Conservation (phyloP, 2,113 vertebrate genomes). For the Tupaia tana region DNA sequence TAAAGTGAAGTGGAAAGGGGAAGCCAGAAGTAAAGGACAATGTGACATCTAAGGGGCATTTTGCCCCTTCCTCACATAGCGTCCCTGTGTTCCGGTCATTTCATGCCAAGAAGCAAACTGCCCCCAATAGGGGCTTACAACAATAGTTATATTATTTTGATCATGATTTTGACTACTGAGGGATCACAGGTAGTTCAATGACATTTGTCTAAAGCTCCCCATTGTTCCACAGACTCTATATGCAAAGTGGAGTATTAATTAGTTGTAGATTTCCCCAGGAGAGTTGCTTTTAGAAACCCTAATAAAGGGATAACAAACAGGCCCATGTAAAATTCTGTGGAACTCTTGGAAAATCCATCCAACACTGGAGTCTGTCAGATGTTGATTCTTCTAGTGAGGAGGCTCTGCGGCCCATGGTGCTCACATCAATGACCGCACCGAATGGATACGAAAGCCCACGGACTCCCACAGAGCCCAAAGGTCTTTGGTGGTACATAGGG, state of each 20-base stretch:
- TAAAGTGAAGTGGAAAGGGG: background rate
- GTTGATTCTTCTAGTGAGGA: constrained; percentile 14
- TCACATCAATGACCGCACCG: constrained; percentile 28
- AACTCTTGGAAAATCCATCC: background rate
- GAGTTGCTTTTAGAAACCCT: constrained; percentile 39
- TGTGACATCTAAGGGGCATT: too few species aligned
- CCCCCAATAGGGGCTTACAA: background rate
- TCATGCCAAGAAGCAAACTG: background rate
- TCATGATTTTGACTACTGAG: background rate
- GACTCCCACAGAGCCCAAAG: background rate
- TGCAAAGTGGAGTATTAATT: constrained; percentile 52
- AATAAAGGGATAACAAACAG: constrained; percentile 1
- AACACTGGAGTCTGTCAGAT: background rate
- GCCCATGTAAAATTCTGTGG: background rate
- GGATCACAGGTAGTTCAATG: background rate
- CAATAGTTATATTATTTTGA: background rate
- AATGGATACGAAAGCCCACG: background rate
- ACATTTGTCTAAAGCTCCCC: constrained; percentile 9
- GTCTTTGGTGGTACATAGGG: background rate
- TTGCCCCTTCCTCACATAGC: background rate
- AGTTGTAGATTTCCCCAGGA: background rate
- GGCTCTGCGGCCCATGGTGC: background rate
- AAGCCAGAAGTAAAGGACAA: background rate
- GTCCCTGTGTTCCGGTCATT: background rate
- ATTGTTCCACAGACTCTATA: background rate